phyloP scores from a whole-genome alignment of 2,888 invertebrate genomes.

The Tetramorium bicarinatum region DNA sequence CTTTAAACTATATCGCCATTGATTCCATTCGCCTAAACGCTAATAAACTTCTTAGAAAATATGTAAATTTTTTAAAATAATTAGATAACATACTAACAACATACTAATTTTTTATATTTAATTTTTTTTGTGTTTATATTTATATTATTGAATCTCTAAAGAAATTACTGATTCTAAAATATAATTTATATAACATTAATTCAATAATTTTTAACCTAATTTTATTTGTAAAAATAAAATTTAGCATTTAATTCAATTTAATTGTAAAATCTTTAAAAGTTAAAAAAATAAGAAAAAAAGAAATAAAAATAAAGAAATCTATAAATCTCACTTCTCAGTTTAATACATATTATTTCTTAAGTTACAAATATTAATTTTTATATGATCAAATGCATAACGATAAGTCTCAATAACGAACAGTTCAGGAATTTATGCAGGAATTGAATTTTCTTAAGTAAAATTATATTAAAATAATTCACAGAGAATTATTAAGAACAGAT shows the following conservation, averaged over 20 bases:
- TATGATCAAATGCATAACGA: not conserved
- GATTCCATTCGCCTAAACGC: not conserved
- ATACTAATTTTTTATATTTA: not conserved
- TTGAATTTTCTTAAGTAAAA: not conserved
- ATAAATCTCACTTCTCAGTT: not conserved
- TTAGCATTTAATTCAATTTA: not conserved
- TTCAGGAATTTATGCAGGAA: not conserved
- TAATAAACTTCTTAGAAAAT: not conserved
- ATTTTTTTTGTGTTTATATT: not conserved
- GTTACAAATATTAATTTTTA: not conserved
- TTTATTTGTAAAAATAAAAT: not conserved
- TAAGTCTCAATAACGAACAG: not conserved
- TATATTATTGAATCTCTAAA: not conserved
- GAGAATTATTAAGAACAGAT: not conserved
- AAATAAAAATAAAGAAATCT: not conserved
- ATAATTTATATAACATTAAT: not conserved
- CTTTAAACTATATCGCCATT: conserved; percentile 18
- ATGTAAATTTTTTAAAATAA: not conserved
- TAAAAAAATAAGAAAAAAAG: not conserved
- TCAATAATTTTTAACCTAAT: not conserved
- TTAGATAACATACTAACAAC: too few species aligned
- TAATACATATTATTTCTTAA: not conserved
- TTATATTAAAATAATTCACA: not conserved
- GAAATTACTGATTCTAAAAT: not conserved
- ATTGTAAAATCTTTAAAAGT: not conserved